Conservation (phyloP, 1,140 invertebrate species). For the Trachymyrmex cornetzi region DNA sequence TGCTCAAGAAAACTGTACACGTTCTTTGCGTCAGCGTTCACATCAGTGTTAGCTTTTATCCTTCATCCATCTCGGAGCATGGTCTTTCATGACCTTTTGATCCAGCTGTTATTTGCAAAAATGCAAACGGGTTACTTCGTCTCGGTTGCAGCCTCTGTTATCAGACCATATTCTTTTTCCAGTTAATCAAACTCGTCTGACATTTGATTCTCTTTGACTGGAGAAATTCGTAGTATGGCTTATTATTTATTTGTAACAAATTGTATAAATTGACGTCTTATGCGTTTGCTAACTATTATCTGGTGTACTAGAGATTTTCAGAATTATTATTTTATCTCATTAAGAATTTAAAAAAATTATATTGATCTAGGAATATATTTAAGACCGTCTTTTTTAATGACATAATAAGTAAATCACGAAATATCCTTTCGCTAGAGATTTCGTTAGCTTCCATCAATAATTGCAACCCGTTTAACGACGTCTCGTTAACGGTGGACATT, state of each 20-base stretch:
- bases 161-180: background rate
- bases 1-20: conserved; percentile 69
- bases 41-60: conserved; percentile 69
- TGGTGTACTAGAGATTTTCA: background rate
- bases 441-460: conserved; percentile 73
- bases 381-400: conserved; percentile 8
- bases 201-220: conserved; percentile 11
- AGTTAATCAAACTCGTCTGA: background rate
- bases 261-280: background rate
- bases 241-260: background rate
- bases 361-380: background rate
- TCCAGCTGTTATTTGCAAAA: conserved; percentile 45
- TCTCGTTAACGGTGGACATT: conserved; percentile 76
- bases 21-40: conserved; percentile 61
- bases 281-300: background rate
- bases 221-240: background rate
- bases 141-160: background rate
- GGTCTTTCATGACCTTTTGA: conserved; percentile 44
- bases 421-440: conserved; percentile 20
- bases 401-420: conserved; percentile 48
- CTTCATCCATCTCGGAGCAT: conserved; percentile 68
- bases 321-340: conserved; percentile 19
- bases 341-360: background rate
- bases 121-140: conserved; percentile 36
- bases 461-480: conserved; percentile 76